Percentiles rank a stretch among this genome's conserved stretches.
These are phyloP conservation scores for Astyanax mexicanus DNA, from an alignment of 2,797 vertebrate genomes.

Conservation along the genomic window DNA sequence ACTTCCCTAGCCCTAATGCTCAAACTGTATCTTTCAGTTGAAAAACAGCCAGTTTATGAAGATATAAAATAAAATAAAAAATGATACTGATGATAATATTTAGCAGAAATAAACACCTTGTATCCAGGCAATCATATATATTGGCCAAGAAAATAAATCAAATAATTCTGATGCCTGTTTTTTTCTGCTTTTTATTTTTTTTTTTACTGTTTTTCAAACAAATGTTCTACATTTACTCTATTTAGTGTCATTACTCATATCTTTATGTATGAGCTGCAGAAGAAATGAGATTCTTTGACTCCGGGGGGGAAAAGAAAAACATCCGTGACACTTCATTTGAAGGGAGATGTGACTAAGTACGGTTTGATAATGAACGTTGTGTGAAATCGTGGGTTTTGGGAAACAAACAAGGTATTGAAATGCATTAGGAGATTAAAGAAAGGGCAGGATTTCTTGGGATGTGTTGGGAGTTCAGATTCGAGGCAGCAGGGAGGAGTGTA, in stretches of 20 bases:
- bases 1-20: too few species aligned
- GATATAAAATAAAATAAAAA: too few species aligned
- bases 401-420: constrained; percentile 15
- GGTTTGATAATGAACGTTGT: constrained; percentile 10
- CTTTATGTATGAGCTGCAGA: constrained; percentile 22
- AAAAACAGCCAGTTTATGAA: too few species aligned
- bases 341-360: constrained; percentile 18
- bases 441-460: background rate
- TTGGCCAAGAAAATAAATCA: too few species aligned
- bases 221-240: background rate
- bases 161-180: too few species aligned
- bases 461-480: background rate
- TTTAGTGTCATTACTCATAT: background rate
- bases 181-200: background rate
- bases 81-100: too few species aligned
- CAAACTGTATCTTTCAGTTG: too few species aligned
- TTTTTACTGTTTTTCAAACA: too few species aligned
- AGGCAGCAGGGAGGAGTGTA: background rate
- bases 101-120: too few species aligned
- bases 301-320: constrained; percentile 17
- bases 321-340: background rate
- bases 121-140: too few species aligned
- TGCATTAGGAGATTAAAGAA: constrained; percentile 19
- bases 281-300: constrained; percentile 7
- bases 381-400: constrained; percentile 8